Evolutionary conservation across 1,140 invertebrate genomes (phyloP).

Genomic region (Sycophaga agraensis): DNA sequence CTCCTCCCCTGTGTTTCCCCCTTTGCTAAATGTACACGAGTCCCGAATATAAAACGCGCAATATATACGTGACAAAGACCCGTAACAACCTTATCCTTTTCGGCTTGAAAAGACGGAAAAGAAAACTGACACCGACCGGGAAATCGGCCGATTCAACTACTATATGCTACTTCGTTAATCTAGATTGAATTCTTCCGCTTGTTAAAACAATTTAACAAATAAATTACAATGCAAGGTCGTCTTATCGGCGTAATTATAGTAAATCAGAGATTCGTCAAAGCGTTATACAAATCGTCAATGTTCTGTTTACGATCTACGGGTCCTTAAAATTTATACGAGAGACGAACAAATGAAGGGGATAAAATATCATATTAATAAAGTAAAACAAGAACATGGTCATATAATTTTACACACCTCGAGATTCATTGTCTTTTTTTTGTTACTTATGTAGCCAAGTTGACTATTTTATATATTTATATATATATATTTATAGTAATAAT

Average conservation of each 20-base stretch:
- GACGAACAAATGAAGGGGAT: no score
- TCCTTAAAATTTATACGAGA: constrained; percentile 6
- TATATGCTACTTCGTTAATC: neutral
- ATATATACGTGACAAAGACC: neutral
- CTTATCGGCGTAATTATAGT: neutral
- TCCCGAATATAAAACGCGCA: neutral
- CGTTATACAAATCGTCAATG: constrained; percentile 11
- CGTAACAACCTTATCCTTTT: neutral
- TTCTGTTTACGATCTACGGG: neutral
- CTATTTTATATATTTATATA: no score
- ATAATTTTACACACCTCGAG: constrained; percentile 12
- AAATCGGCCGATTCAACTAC: neutral
- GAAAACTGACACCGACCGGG: neutral
- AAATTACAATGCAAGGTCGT: constrained; percentile 11
- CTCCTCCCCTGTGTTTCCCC: no score
- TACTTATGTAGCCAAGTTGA: neutral
- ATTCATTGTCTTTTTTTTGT: constrained; percentile 6
- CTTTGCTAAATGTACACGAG: neutral
- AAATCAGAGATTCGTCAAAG: constrained; percentile 21
- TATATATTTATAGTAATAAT: no score
- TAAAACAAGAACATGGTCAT: constrained; percentile 9
- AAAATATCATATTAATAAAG: constrained; percentile 9
- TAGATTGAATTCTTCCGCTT: neutral
- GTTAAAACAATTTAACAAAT: constrained; percentile 22
- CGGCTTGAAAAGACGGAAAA: neutral